Base-by-base conservation (phyloP, 2,888 invertebrate genomes). In the Dryomyza anilis region DNA sequence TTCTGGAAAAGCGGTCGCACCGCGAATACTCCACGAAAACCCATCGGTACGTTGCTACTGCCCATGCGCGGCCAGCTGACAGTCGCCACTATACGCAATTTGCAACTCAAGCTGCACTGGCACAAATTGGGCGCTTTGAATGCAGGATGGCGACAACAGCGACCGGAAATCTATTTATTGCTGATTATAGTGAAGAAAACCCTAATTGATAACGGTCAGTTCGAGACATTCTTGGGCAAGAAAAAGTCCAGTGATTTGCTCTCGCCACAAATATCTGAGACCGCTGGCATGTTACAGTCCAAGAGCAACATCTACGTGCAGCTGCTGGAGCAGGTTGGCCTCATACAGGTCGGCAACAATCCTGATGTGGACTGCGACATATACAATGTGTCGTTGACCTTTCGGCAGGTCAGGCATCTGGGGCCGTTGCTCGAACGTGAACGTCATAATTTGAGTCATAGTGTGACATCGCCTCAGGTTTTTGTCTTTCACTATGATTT, bases 51-150 rank as follows among this genome's bases (percentile, higher is more conserved):
- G 67, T 78, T 90, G 48, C 77, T 92, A 10, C 77, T 93, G 8
- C 91, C 90, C 58, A 80, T 93, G 21, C 85, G 91, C 6, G 87
- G 89, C 52, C 89, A 92, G 1, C 89, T 89, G 71, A 87, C 91
- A 12, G 84, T 90, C n/a, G 85, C 87, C 1, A 80, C 84, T 27
- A 36, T 73, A 81, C 85, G 71, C 83, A 86, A 74, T 78, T 85
- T 70, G 76, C 85, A 73, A 82, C 72, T 86, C 1, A 86, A 85
- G 67, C 84, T 86, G 66, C 81, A 86, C 65, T 90, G 89, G 90
- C 87, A 89, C 69, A 86, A 86, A 69, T 76, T 90, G 3, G 83
- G 88, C 1, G 89, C 89, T 7, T 85, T 88, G 3, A 85, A 84
- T 67, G 80, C 84, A 1, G 86, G 87, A 71, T 87, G 86, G 56